These are phyloP conservation scores for Sminthopsis crassicaudata DNA, from an alignment of 2,113 vertebrate species.

Conservation along the genomic window DNA sequence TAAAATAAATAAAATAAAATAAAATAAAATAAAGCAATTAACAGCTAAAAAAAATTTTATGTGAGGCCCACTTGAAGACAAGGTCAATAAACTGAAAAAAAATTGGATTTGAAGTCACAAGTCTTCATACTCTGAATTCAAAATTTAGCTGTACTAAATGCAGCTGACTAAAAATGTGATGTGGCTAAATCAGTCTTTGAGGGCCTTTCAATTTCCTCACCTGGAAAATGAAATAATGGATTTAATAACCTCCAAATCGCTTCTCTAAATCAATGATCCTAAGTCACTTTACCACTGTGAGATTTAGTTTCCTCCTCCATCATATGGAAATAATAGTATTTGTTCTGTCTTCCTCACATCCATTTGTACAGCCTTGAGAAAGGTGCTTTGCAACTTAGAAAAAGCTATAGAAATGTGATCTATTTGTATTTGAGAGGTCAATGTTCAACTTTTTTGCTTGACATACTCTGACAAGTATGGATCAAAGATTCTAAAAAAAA, in stretches of 20 bases:
- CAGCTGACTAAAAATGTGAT: not conserved
- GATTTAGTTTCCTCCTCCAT: not conserved
- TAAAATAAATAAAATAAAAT: no score
- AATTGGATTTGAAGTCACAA: not conserved
- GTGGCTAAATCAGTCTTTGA: not conserved
- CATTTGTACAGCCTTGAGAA: not conserved
- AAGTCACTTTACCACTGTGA: not conserved
- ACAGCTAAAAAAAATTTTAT: no score
- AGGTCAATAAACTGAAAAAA: not conserved
- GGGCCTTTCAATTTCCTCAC: not conserved
- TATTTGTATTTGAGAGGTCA: not conserved
- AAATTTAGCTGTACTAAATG: not conserved
- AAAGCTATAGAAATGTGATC: not conserved
- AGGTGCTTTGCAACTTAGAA: not conserved
- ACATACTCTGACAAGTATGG: not conserved
- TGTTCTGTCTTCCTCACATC: not conserved
- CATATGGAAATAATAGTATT: not conserved
- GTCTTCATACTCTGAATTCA: not conserved
- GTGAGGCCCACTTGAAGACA: not conserved
- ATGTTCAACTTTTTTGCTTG: slow-evolving; percentile 21
- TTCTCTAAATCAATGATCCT: not conserved
- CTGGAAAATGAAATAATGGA: not conserved
- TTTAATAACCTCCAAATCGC: not conserved
- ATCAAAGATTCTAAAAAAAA: slow-evolving; percentile 4
- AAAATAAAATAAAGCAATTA: no score